phyloP scores from a whole-genome alignment of 53 echinoderm and acorn worm genomes.

The Holothuria scabra region DNA sequence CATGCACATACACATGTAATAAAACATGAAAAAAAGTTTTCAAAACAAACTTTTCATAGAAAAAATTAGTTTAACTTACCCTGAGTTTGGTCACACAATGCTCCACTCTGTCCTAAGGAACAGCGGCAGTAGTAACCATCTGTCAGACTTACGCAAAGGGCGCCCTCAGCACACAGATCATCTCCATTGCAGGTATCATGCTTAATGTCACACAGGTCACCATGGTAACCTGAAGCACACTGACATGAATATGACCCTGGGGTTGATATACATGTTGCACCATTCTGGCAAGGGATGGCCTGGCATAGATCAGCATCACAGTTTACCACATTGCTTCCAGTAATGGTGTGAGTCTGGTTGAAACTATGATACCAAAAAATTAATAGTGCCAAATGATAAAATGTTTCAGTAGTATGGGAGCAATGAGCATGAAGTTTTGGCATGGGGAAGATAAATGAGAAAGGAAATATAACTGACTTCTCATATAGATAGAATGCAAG shows the following conservation, averaged over 20 bases:
- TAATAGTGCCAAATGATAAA: not conserved
- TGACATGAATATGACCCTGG: constrained; percentile 70
- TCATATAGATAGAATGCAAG: too few relatives aligned
- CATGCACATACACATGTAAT: too few relatives aligned
- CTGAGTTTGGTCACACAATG: constrained; percentile 59
- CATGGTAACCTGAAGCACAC: constrained; percentile 71
- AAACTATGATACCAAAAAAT: constrained; percentile 53
- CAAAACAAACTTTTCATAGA: too few relatives aligned
- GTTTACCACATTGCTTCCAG: constrained; percentile 69
- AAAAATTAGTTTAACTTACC: constrained; percentile 47
- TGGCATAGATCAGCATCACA: constrained; percentile 74
- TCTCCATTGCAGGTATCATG: constrained; percentile 64
- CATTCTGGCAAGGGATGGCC: constrained; percentile 75
- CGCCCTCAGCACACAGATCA: constrained; percentile 63
- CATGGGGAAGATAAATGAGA: too few relatives aligned
- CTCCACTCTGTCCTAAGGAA: constrained; percentile 68
- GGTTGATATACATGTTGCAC: constrained; percentile 62
- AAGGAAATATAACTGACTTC: too few relatives aligned
- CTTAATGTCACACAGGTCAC: constrained; percentile 64
- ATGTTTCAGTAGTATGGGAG: too few relatives aligned
- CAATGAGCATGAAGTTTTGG: too few relatives aligned
- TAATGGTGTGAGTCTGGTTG: constrained; percentile 61
- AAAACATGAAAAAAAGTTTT: too few relatives aligned
- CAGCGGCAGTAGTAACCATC: constrained; percentile 70
- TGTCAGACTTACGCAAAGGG: constrained; percentile 61